Base-by-base conservation (phyloP, 2,797 vertebrate species). In the Prunella strophiata region DNA sequence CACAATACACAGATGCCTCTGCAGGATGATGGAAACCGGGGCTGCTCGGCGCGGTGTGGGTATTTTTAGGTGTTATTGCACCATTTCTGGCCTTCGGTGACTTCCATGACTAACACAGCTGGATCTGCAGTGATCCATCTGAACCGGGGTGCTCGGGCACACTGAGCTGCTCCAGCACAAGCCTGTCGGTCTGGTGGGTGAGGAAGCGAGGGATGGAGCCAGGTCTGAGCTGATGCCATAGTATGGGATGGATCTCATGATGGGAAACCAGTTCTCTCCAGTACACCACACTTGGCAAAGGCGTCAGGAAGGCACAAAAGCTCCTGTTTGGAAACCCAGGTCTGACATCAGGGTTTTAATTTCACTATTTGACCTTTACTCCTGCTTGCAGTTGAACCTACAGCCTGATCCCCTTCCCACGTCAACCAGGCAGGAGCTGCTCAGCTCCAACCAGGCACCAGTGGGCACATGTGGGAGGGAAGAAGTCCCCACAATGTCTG, bases 51-150 rank as follows among this genome's bases (percentile, higher is more conserved):
- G 0, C 15, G 0, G 2, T 0, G 2, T 0, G 47, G 65, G 71
- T 95, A 83, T 97, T 96, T 97, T 95, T 94, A 95, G 96, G 88
- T 42, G 87, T 48, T 73, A 27, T 58, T 90, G 93, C 94, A 54
- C 94, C 97, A 65, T 87, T 97, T 55, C 76, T 97, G 96, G 96
- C 93, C 96, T 94, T 94, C 7, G 62, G 67, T 71, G 80, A 63
- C 94, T 96, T 70, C 58, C 13, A 16, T 82, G 93, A 90, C 93
- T 93, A 96, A 96, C 52, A 14, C 86, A 34, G 76, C 63, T 67
- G 96, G 97, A 89, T 96, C 85, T 84, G 81, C 2, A 11, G 96
- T 43, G 29, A 93, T 95, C 97, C 47, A 18, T 87, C 90, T 50
- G 75, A 92, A 20, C 30, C 23, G 0, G 58, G 65, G 8, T 0